Evolutionary conservation across 1,140 invertebrate genomes (phyloP), one percentile per base, ranked within the genome.

Genomic region (Drosophila watanabei): DNA sequence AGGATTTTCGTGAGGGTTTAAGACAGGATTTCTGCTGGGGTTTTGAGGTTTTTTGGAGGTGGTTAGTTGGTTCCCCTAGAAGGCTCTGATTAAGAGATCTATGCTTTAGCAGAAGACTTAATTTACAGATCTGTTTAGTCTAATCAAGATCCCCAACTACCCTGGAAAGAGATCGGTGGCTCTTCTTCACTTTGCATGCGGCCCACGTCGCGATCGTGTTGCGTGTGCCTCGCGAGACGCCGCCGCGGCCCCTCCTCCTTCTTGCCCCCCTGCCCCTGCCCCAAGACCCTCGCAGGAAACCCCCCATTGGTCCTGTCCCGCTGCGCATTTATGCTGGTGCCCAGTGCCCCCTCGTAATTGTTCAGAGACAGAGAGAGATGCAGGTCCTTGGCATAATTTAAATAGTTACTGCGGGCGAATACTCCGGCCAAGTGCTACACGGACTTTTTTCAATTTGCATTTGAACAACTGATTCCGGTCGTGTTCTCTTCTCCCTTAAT

Each of bases 371-470:
- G 52, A 56, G 33, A 33, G 18, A 28, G 49, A 41, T 28, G 10
- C 51, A 39, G 73, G 48, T 82, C 70, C 81, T 81, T 72, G 73
- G 52, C 75, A 82, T 80, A 62, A 85, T 86, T 89, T 90, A 90
- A 86, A 90, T 91, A 90, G 87, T 80, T 86, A 86, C 86, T 90
- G 86, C 86, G 79, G 82, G 82, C 86, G 63, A 88, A 88, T 84
- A 72, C 70, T 81, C 84, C 84, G 57, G 65, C 81, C 73, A 90
- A 89, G 82, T 90, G 86, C 82, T 30, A 18, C 57, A 78, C 61
- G 49, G 45, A 32, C 35, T 79, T 79, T 79, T 79, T 79, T 87
- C 59, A 82, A 81, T 88, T 84, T 89, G 65, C 77, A 84, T 89
- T 84, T 80, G 58, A 37, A 59, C 35, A 57, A 57, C 51, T 41